Conservation (phyloP, 2,797 vertebrate genomes). For the Microctenopoma steveboyesi region DNA sequence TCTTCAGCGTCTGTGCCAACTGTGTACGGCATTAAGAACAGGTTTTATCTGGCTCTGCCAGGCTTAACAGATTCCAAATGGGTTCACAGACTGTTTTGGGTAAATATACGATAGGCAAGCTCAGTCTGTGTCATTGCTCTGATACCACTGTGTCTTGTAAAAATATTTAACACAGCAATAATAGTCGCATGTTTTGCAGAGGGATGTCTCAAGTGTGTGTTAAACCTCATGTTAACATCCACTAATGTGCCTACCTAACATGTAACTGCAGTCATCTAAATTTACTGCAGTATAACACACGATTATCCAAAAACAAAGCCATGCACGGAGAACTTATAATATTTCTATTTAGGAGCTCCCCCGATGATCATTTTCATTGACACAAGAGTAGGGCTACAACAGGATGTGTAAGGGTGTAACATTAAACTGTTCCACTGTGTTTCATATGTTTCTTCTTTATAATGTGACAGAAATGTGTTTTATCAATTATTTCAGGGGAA, state of each 20-base stretch:
- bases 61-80: conserved; percentile 41
- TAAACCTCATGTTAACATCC: not conserved
- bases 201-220: not conserved
- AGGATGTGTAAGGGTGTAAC: conserved; percentile 34
- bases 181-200: conserved; percentile 1
- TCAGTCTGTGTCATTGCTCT: conserved; percentile 22
- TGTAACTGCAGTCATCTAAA: too few species aligned
- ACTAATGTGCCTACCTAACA: conserved; percentile 17
- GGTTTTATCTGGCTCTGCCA: conserved; percentile 46
- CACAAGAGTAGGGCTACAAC: conserved; percentile 7
- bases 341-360: conserved; percentile 23
- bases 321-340: conserved; percentile 9
- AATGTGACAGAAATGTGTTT: not conserved
- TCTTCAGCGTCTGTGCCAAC: conserved; percentile 32
- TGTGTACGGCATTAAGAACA: conserved; percentile 36
- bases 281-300: not conserved
- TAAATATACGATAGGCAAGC: conserved; percentile 45
- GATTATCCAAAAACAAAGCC: conserved; percentile 1
- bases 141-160: conserved; percentile 23
- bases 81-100: conserved; percentile 42
- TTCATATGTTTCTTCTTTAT: conserved; percentile 22
- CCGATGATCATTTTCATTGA: conserved; percentile 35
- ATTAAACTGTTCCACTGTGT: conserved; percentile 31
- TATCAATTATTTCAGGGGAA: not conserved
- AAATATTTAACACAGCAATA: not conserved